Base-by-base conservation (phyloP, 1,140 invertebrate genomes). In the Lucilia sericata region DNA sequence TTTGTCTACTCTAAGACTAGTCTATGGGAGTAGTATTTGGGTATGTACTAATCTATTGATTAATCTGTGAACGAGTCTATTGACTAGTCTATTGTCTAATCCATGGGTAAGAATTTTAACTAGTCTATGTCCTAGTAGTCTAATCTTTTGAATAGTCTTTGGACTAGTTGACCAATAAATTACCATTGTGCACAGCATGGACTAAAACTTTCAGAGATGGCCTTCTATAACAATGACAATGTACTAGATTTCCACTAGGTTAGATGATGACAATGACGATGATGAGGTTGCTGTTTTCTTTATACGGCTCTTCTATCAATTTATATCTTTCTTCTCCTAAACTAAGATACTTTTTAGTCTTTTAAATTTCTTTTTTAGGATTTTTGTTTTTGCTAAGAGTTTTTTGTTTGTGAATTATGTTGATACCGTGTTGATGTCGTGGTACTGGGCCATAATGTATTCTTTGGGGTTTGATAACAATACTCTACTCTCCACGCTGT, bases 161-260 rank as follows among this genome's bases (percentile, higher is more conserved):
- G n/a, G n/a, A n/a, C n/a, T n/a, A n/a, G n/a, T n/a, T n/a, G 25
- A 30, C 25, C 25, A 3, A 30, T 30, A 3, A 2, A 30, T 1
- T 30, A 30, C 42, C 42, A 42, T 42, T 8, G 42, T 42, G 42
- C 51, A 55, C 13, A 55, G 13, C 7, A 70, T 70, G 12, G n/a
- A 70, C 2, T 21, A 70, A 25, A 70, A 70, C 21, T 21, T 19
- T 21, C n/a, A 70, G 65, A 21, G 65, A n/a, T 70, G 65, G 65
- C 65, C 65, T 70, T 70, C 65, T 21, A 70, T 25, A 9, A 21
- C 19, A 55, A 17, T 70, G 65, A 70, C 65, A 70, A 70, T 70
- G n/a, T 70, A n/a, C 65, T 70, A 70, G 65, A 21, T 70, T 70
- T 70, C 65, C 65, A 70, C 65, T 21, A 70, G 8, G 65, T 70